Base-by-base conservation (phyloP, 2,797 vertebrate species). In the Apodemus agrarius region DNA sequence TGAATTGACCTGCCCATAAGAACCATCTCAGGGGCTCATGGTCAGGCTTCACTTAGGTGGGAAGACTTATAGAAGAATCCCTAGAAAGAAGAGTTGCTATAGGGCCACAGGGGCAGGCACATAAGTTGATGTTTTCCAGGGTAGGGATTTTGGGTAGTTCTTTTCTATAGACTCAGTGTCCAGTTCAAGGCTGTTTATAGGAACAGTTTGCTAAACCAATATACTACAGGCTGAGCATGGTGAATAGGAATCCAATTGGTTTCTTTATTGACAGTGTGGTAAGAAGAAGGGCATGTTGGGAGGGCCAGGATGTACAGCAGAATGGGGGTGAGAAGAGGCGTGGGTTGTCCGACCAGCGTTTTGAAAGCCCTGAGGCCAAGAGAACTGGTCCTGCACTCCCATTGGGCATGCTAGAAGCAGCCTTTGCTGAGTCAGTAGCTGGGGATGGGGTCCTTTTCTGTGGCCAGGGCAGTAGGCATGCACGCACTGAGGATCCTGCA, bases 1-100 rank as follows among this genome's bases (percentile, higher is more conserved):
- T 91, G 59, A 0, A 13, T 82, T 43, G 86, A 92, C 79, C 43
- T 26, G 57, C 84, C 79, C 1, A 2, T 59, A 69, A 9, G 29
- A 83, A 7, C n/a, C 0, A 0, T 46, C 65, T 0, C 26, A 0
- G 65, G 76, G 31, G 3, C 89, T 95, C 52, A 40, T 6, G 16
- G n/a, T 37, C 34, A 57, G 1, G 24, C 93, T 92, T 87, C 29
- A 19, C 61, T 22, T 65, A 94, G 94, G 91, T 93, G 40, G 72
- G 95, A 93, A 97, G 96, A 95, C 89, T 94, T 8, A 40, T 74
- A 61, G 0, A 0, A n/a, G 4, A 6, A 0, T 17, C 26, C 52
- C 61, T 0, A n/a, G 74, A 49, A 0, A 80, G 21, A 57, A 29
- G 63, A 76, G 6, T 37, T 43, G 8, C 40, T 0, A 1, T n/a